A percentile compares a stretch with the other conserved stretches of the same genome.
phyloP scores from a whole-genome alignment of 2,113 vertebrate species.

The Pyxicephalus adspersus region DNA sequence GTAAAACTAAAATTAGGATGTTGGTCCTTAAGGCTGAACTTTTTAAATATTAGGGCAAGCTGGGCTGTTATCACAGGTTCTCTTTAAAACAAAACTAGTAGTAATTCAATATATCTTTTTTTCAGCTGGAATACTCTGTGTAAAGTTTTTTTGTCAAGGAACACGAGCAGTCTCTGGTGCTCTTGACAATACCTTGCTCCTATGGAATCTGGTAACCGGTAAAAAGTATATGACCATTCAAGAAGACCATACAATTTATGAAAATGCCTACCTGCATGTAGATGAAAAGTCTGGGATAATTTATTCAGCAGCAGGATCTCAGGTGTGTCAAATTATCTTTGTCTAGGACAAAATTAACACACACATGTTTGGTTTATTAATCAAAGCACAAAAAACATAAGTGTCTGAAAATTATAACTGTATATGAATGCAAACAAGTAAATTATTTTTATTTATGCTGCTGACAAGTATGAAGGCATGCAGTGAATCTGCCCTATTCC shows the following conservation, averaged over 20 bases:
- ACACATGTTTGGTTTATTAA: not conserved
- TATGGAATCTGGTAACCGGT: conserved; percentile 74
- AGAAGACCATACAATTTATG: conserved; percentile 56
- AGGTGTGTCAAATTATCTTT: conserved; percentile 64
- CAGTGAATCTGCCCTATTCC: too few species aligned
- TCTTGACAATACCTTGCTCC: conserved; percentile 69
- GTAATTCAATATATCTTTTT: not conserved
- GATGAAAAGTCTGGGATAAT: conserved; percentile 65
- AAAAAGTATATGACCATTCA: conserved; percentile 68
- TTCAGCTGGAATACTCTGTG: conserved; percentile 70
- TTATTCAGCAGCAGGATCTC: conserved; percentile 65
- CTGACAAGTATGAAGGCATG: too few species aligned
- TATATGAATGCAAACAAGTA: too few species aligned
- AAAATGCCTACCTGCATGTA: conserved; percentile 61
- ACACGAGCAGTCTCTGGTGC: conserved; percentile 72
- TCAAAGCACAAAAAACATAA: too few species aligned
- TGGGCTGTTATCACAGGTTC: too few species aligned
- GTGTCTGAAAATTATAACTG: too few species aligned
- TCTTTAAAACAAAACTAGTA: too few species aligned
- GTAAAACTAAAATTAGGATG: too few species aligned
- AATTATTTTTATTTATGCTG: too few species aligned
- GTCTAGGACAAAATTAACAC: not conserved
- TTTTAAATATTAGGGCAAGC: too few species aligned
- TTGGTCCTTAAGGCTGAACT: too few species aligned
- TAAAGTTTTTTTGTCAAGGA: conserved; percentile 65